These are phyloP conservation scores for Noctua janthe DNA, from an alignment of 2,888 invertebrate genomes.

Conservation along the genomic window DNA sequence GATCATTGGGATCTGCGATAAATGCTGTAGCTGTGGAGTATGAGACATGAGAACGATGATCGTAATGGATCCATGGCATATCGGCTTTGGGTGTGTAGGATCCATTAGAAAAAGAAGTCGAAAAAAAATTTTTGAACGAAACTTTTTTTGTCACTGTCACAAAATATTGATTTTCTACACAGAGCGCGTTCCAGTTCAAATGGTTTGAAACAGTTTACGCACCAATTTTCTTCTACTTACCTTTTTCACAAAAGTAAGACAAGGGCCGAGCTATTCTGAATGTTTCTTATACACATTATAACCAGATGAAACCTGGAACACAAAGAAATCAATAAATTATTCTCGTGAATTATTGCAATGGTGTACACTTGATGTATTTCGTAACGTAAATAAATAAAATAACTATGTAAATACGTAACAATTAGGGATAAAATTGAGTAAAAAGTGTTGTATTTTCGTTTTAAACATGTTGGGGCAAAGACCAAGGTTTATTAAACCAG, in stretches of 20 bases:
- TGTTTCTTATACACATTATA: not conserved
- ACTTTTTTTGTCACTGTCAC: conserved; percentile 1
- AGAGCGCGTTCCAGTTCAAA: not conserved
- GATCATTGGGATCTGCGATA: too few relatives aligned
- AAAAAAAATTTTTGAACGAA: not conserved
- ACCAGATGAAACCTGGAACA: not conserved
- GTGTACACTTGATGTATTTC: not conserved
- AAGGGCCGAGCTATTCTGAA: not conserved
- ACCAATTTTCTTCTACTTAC: not conserved
- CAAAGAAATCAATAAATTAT: conserved; percentile 36
- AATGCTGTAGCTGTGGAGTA: not conserved
- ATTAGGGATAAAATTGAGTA: not conserved
- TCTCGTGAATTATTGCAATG: conserved; percentile 1
- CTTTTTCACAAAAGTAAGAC: not conserved
- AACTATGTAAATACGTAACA: conserved; percentile 27
- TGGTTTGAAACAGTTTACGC: not conserved
- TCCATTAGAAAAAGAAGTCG: not conserved
- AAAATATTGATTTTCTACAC: conserved; percentile 2
- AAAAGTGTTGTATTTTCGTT: conserved; percentile 8
- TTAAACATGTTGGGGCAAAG: conserved; percentile 75
- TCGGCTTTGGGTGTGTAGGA: not conserved
- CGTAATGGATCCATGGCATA: not conserved
- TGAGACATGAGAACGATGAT: not conserved
- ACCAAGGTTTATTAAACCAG: conserved; percentile 83
- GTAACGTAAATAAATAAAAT: conserved; percentile 45